Evolutionary conservation across 2,113 vertebrate genomes (phyloP).

Genomic region (Peromyscus maniculatus): DNA sequence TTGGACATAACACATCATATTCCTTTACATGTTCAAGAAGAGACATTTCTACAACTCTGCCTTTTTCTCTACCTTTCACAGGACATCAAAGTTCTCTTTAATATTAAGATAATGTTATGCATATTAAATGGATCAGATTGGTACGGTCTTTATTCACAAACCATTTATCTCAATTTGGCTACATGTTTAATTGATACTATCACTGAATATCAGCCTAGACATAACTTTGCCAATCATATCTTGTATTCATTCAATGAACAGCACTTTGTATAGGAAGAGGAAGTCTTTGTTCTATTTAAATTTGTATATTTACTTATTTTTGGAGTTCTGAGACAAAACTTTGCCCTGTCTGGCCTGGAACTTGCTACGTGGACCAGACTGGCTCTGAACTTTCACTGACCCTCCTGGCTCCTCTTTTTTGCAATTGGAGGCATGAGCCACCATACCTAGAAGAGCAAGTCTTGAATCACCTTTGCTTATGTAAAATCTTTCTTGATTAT

Average conservation of each 20-base stretch:
- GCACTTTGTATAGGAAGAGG: not conserved
- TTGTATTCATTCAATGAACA: not conserved
- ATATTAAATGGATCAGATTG: not conserved
- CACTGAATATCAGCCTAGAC: not conserved
- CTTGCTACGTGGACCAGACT: not conserved
- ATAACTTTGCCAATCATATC: not conserved
- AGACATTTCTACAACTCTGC: not conserved
- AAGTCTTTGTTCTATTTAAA: not conserved
- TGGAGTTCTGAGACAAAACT: not conserved
- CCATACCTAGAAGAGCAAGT: not conserved
- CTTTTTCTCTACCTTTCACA: constrained; percentile 22
- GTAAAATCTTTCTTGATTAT: not conserved
- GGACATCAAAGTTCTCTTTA: not conserved
- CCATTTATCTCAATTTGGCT: not conserved
- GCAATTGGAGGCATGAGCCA: not conserved
- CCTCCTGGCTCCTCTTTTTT: not conserved
- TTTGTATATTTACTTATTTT: not conserved
- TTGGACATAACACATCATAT: not conserved
- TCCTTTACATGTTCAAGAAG: not conserved
- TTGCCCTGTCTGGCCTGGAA: not conserved
- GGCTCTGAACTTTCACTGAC: not conserved
- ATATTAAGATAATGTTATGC: not conserved
- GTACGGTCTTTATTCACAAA: not conserved
- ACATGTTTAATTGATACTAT: not conserved
- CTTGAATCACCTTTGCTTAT: constrained; percentile 6